Conservation (phyloP, 2,797 vertebrate species). For the Anguilla megastoma region DNA sequence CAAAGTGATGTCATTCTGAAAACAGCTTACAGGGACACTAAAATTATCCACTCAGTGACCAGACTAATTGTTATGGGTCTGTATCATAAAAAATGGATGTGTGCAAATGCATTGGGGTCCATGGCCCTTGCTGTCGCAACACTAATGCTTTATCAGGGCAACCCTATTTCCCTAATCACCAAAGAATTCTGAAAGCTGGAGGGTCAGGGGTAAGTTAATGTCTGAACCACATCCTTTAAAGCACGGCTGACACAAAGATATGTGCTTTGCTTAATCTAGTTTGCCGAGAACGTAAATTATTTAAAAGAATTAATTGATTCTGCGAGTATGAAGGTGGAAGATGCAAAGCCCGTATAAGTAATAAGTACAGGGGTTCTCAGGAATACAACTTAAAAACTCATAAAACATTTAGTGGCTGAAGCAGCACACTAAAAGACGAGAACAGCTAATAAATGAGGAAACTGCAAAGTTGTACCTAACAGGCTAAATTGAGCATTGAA, state of each 20-base stretch:
- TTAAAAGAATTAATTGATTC: conserved; percentile 84
- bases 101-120: conserved; percentile 74
- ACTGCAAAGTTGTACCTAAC: conserved; percentile 60
- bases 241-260: conserved; percentile 67
- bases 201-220: conserved; percentile 67
- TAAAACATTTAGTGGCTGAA: conserved; percentile 78
- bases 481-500: conserved; percentile 51
- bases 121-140: conserved; percentile 48
- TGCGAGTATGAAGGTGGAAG: conserved; percentile 74
- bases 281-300: conserved; percentile 78
- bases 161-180: conserved; percentile 75
- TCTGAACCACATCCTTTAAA: conserved; percentile 66
- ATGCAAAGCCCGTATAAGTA: conserved; percentile 73
- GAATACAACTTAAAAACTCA: conserved; percentile 79
- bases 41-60: conserved; percentile 75
- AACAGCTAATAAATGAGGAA: conserved; percentile 73
- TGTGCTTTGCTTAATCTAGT: conserved; percentile 71
- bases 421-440: conserved; percentile 65
- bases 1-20: conserved; percentile 73
- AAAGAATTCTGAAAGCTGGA: conserved; percentile 65
- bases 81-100: conserved; percentile 83
- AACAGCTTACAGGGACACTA: conserved; percentile 63
- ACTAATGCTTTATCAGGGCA: conserved; percentile 77
- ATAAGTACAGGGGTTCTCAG: conserved; percentile 72
- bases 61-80: conserved; percentile 80